Base-by-base conservation (phyloP, 2,113 vertebrate genomes). In the Mus spicilegus region DNA sequence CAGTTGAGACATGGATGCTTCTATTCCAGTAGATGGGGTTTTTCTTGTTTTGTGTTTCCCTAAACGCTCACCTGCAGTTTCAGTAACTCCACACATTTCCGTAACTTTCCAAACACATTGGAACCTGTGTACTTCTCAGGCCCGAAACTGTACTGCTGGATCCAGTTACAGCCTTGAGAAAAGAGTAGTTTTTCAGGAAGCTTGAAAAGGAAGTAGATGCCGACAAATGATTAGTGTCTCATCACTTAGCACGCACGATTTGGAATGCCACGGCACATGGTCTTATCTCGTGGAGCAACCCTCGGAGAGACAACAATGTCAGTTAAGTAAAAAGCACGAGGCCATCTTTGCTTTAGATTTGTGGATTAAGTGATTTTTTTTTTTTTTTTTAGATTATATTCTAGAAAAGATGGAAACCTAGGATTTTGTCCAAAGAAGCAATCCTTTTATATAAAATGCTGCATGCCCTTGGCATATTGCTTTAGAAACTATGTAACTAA, bases 151-250 rank as follows among this genome's bases (percentile, higher is more conserved):
- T 99, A 99, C 1, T 99, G 99, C 97, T 99, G 99, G 96, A 99
- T 98, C 99, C 99, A 99, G 97, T 99, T 99, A 95, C 99, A 99
- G 36, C 99, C 99, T 99, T 99, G 99, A 84, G 99, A 99, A 98
- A 99, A 99, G 13, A 99, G 97, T 84, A 99, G 98, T 82, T 99
- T 99, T 97, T 99, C 99, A 90, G 99, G 99, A 94, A 99, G 98
- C 99, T 99, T 96, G 69, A 92, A 88, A 91, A 96, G 86, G 90
- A 96, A 96, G 95, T 58, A 67, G 89, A 96, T 51, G 85, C 49
- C 92, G 80, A 81, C 69, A 67, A 65, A 28, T 24, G 89, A 94
- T 97, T 89, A 97, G 93, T 77, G 85, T 54, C 86, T 86, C 69
- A 14, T 61, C 0, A 1, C 12, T 58, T 54, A 76, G 14, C 20